Evolutionary conservation across 2,113 vertebrate species (phyloP).

Genomic region (Ranitomeya imitator): DNA sequence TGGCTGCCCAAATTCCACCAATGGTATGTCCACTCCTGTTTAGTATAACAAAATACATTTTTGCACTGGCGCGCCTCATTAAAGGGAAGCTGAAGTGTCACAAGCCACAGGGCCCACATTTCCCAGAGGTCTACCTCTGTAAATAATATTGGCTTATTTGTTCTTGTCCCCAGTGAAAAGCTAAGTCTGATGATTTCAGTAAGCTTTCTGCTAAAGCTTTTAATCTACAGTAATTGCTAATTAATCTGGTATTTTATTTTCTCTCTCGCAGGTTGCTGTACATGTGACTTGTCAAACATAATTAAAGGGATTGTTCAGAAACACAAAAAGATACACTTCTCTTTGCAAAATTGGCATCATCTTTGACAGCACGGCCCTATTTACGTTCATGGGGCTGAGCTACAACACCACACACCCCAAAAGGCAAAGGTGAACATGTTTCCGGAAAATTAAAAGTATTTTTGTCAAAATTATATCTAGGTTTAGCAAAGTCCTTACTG

Average conservation of each 20-base stretch:
- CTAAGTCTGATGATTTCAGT: background rate
- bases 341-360: background rate
- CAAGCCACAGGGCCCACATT: background rate
- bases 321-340: background rate
- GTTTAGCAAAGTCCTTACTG: background rate
- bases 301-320: background rate
- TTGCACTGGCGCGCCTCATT: background rate
- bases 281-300: background rate
- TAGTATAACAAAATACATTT: background rate
- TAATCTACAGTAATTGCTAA: constrained; percentile 11
- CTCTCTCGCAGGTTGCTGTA: background rate
- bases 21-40: too few species aligned
- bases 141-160: background rate
- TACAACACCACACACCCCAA: background rate
- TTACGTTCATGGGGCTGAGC: background rate
- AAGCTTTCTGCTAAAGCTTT: background rate
- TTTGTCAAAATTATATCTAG: background rate
- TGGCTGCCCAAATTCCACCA: too few species aligned
- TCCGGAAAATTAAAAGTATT: background rate
- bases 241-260: background rate
- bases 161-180: background rate
- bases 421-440: background rate
- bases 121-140: background rate
- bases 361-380: background rate
- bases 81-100: background rate